Base-by-base conservation (phyloP, 2,113 vertebrate species). In the Jaculus jaculus region DNA sequence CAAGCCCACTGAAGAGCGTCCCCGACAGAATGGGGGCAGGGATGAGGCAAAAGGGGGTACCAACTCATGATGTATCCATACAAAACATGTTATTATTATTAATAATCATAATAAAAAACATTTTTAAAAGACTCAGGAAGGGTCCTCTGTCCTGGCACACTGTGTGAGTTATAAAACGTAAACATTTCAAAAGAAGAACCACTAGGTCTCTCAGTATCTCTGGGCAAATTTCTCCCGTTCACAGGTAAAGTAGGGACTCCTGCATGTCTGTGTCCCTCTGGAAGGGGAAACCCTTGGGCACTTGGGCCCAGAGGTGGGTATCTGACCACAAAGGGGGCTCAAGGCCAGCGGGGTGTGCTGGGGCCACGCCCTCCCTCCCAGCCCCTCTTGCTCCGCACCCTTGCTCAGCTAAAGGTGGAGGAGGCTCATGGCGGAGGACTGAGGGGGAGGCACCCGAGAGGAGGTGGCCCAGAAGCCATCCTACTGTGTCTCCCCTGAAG, bases 401-500 rank as follows among this genome's bases (percentile, higher is more conserved):
- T 26, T 60, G 71, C 87, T 63, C 63, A 20, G 68, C 51, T 12
- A 0, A 0, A 21, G 32, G 65, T 61, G 69, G 81, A 84, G 58
- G 83, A 75, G 84, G 81, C 47, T 77, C 30, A 37, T 17, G 39
- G 65, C 37, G 73, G 23, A 68, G 65, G 1, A 34, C 8, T 7
- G 20, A 1, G 78, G 68, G 17, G 32, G 32, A 66, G 1, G 68
- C 78, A 69, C 94, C 74, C 18, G 58, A 66, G 90, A 83, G 32
- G 79, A 95, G 89, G 79, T 90, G 92, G 66, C 87, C 24, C 71
- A 24, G 69, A 18, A 84, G 74, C 86, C 58, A 13, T 89, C 75
- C 81, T 80, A 65, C 94, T 5, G 21, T 96, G 97, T 96, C 96
- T 98, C 97, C 97, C 97, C 97, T 89, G 93, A 97, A 97, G 97